A percentile compares a stretch with the other conserved stretches of the same genome.
Conservation (phyloP, 2,113 vertebrate genomes). For the Macrotis lagotis region DNA sequence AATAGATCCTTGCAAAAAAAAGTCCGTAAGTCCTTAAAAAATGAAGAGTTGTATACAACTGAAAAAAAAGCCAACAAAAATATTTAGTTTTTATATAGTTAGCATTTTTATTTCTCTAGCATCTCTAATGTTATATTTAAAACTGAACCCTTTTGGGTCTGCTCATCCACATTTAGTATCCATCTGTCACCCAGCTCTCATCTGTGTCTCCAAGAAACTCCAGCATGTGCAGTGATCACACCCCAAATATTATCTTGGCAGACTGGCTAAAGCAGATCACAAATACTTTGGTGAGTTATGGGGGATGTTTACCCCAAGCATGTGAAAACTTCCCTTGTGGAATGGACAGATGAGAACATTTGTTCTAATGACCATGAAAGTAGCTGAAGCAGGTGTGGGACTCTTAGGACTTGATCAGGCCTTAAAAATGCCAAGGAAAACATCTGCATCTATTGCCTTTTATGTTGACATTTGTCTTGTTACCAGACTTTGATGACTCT, state of each 20-base stretch:
- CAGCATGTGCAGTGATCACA: not conserved
- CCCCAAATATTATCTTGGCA: not conserved
- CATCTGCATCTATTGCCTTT: no score
- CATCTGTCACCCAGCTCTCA: not conserved
- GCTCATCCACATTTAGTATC: not conserved
- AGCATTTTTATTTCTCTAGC: not conserved
- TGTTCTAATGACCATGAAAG: no score
- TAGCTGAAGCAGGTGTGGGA: no score
- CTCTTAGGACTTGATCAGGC: no score
- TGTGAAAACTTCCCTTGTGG: not conserved
- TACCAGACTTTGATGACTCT: no score
- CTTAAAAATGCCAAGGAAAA: no score
- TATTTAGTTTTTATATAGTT: no score
- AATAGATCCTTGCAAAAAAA: not conserved
- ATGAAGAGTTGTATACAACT: not conserved
- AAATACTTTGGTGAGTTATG: not conserved
- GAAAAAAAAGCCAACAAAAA: not conserved
- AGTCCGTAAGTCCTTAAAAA: no score
- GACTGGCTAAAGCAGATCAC: not conserved
- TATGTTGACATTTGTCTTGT: no score
- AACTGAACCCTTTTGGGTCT: not conserved
- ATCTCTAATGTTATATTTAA: no score
- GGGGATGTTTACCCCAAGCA: not conserved
- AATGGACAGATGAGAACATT: no score
- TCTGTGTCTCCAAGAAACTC: not conserved